Evolutionary conservation across 2,113 vertebrate genomes (phyloP).

Genomic region (Porphyrio hochstetteri): DNA sequence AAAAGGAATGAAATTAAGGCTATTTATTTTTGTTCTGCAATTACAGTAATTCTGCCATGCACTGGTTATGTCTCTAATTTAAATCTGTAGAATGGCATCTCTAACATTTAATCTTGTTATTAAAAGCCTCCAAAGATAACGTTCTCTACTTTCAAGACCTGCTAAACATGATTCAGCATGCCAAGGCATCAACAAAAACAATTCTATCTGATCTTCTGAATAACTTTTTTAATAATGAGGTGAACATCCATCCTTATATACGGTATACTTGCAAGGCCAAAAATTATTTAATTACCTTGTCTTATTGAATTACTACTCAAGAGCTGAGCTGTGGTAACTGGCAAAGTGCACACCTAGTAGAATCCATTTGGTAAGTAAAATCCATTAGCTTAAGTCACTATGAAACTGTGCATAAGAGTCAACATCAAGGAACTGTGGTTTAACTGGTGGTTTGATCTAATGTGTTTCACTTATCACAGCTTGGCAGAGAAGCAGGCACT

Average conservation of each 20-base stretch:
- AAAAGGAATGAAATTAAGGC: background rate
- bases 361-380: conserved; percentile 47
- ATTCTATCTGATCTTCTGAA: background rate
- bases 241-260: background rate
- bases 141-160: background rate
- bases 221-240: background rate
- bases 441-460: conserved; percentile 43
- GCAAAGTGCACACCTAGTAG: background rate
- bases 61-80: background rate
- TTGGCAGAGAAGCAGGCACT: background rate
- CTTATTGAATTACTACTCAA: conserved; percentile 1
- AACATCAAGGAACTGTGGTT: conserved; percentile 35
- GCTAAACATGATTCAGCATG: background rate
- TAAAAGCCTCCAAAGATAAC: background rate
- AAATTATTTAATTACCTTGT: conserved; percentile 33
- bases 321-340: conserved; percentile 2
- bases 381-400: conserved; percentile 54
- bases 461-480: conserved; percentile 15
- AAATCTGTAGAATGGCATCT: background rate
- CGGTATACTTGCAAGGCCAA: background rate
- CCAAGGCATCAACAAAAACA: background rate
- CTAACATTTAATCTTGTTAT: background rate
- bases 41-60: background rate
- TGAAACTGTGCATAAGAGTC: conserved; percentile 5
- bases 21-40: background rate